A percentile compares a stretch with the other conserved stretches of the same genome.
These are phyloP conservation scores for Halocaridina rubra DNA, from an alignment of 2,888 invertebrate species.

Conservation along the genomic window DNA sequence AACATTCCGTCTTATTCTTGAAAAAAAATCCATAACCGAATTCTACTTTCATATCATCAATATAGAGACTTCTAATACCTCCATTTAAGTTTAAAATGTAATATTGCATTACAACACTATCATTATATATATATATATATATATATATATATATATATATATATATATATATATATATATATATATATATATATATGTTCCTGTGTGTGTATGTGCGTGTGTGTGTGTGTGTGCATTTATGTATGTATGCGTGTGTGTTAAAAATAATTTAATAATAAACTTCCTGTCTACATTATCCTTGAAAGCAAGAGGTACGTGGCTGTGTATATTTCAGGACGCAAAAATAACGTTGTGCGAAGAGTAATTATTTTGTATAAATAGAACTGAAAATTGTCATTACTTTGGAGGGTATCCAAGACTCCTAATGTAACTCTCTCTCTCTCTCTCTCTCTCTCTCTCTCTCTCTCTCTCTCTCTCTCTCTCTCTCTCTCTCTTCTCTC, in stretches of 20 bases:
- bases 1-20: too few species aligned
- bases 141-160: conserved; percentile 1
- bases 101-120: background rate
- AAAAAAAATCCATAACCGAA: too few species aligned
- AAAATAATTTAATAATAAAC: background rate
- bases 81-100: background rate
- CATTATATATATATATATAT: background rate
- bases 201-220: background rate
- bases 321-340: background rate
- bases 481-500: background rate
- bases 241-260: background rate
- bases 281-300: background rate
- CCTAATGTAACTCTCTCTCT: background rate
- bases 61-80: too few species aligned
- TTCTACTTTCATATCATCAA: too few species aligned
- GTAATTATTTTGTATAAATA: background rate
- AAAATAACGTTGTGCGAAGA: background rate
- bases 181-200: background rate
- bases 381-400: background rate
- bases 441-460: conserved; percentile 22
- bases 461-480: conserved; percentile 2
- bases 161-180: conserved; percentile 1
- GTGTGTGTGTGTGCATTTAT: background rate
- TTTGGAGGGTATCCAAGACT: background rate
- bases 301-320: too few species aligned